Evolutionary conservation across 2,888 invertebrate species (phyloP), one percentile per base, ranked within the genome.

Genomic region (Tanypteryx hageni): DNA sequence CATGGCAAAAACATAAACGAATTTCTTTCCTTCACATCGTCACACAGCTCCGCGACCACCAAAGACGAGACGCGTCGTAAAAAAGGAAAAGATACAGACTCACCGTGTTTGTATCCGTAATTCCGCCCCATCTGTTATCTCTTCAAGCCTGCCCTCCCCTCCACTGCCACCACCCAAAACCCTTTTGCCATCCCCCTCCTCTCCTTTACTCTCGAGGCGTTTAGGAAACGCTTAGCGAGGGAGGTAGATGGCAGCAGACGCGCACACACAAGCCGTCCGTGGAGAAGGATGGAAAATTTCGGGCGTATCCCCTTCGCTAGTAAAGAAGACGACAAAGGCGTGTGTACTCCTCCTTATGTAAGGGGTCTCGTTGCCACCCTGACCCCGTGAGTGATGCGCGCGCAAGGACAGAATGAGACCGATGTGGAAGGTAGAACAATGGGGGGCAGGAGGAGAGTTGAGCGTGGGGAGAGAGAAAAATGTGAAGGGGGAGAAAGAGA

Each of bases 11-110:
- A 76, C 2, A 10, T 22, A 27, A 11, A 27, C 22, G 22, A 76
- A n/a, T 13, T 11, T n/a, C 76, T 27, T 76, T 9, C 1, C 22
- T 9, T 13, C 44, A 27, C 18, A 76, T 14, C 76, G 76, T 76
- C 76, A 27, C 76, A 76, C 22, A 27, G 22, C 18, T 18, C 27
- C 76, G 27, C 76, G 76, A 76, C 76, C 76, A 76, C 76, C 76
- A 76, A 76, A 18, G 76, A 76, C 22, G 76, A 27, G 22, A 27
- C 27, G 22, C 76, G 44, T 3, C 22, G 22, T 22, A 76, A 76
- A 76, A 76, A 76, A 76, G 76, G 7, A 27, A 27, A 76, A 76
- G 76, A 76, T 76, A 76, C 76, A 76, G 22, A 76, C 76, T 76
- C 27, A 27, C 22, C 22, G 22, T 76, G 76, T 76, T 76, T 76